Evolutionary conservation across 2,113 vertebrate species (phyloP).

Genomic region (Columba livia): DNA sequence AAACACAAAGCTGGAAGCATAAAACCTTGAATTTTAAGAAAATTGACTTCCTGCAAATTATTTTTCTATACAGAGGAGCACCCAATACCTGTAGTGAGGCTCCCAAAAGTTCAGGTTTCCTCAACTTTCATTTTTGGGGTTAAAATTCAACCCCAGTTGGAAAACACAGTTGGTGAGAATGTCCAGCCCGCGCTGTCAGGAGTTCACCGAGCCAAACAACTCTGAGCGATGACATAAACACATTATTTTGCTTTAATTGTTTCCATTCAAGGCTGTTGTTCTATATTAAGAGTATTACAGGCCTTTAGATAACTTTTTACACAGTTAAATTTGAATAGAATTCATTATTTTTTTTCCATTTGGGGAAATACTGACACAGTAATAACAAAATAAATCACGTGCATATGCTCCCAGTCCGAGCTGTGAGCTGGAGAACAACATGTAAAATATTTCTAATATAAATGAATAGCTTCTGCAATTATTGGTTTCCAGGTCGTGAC

Average conservation of each 20-base stretch:
- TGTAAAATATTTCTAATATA: too few species aligned
- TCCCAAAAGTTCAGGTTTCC: neutral
- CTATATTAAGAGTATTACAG: neutral
- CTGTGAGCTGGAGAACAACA: rapidly evolving
- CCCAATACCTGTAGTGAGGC: neutral
- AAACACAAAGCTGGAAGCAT: neutral
- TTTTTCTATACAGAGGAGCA: neutral
- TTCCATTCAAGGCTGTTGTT: neutral
- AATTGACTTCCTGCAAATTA: neutral
- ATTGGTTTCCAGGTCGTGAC: neutral
- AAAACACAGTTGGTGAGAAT: neutral
- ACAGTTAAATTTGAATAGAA: neutral
- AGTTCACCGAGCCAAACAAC: neutral
- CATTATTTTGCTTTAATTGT: neutral
- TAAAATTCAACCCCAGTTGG: neutral
- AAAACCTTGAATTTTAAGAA: neutral
- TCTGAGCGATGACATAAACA: neutral
- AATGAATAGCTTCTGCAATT: neutral
- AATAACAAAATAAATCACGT: neutral
- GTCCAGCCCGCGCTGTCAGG: neutral
- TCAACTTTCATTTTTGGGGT: neutral
- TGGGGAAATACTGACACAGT: neutral
- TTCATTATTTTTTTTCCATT: neutral
- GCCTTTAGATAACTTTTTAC: neutral
- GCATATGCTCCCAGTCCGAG: neutral